A percentile compares a stretch with the other conserved stretches of the same genome.
Evolutionary conservation across 2,113 vertebrate genomes (phyloP).

Genomic region (Sinosuthora webbiana): DNA sequence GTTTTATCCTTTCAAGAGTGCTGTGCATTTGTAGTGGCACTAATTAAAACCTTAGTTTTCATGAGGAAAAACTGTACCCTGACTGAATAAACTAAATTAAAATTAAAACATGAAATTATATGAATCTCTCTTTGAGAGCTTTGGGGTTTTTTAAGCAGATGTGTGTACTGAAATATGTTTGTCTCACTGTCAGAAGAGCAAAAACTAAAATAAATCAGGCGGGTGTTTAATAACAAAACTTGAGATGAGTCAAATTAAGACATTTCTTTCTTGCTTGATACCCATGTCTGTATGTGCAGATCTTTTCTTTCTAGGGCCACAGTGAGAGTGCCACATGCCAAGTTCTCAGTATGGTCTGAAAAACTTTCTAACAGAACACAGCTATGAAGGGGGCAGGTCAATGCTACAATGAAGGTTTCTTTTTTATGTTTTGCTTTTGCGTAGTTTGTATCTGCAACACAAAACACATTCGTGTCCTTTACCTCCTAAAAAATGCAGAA

Average conservation of each 20-base stretch:
- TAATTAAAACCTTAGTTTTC: not conserved
- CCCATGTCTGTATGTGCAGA: not conserved
- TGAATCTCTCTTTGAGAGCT: not conserved
- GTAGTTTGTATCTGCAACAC: not conserved
- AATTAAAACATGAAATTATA: not conserved
- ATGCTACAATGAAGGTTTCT: not conserved
- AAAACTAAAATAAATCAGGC: not conserved
- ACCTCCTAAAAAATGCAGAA: not conserved
- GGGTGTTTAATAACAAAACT: not conserved
- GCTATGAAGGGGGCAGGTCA: not conserved
- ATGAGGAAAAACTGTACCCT: not conserved
- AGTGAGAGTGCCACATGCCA: rapidly evolving
- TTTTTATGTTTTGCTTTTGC: not conserved
- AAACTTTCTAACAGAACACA: not conserved
- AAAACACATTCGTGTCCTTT: not conserved
- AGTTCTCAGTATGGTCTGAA: not conserved
- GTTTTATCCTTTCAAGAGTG: not conserved
- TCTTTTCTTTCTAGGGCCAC: not conserved
- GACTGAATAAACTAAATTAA: not conserved
- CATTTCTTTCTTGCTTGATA: not conserved
- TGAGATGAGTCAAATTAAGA: not conserved
- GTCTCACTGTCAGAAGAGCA: not conserved
- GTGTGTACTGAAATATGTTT: not conserved
- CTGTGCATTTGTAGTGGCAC: not conserved
- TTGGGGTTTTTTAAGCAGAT: not conserved